Percentiles rank a stretch among this genome's conserved stretches.
Conservation (phyloP, 2,113 vertebrate species). For the Osmerus eperlanus region DNA sequence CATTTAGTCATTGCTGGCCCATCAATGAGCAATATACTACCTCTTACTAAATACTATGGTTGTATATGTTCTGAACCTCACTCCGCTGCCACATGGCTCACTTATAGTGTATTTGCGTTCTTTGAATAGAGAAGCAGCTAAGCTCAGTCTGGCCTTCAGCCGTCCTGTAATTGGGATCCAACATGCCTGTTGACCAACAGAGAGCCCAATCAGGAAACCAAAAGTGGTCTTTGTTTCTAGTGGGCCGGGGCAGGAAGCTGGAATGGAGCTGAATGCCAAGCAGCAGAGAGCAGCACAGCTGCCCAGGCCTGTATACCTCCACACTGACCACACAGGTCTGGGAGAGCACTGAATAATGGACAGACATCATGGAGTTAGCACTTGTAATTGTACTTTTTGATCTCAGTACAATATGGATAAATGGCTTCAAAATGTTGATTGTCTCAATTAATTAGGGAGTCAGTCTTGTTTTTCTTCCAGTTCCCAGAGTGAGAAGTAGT, state of each 20-base stretch:
- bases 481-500: too few species aligned
- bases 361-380: too few species aligned
- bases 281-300: conserved; percentile 64
- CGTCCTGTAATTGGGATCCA: conserved; percentile 34
- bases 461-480: too few species aligned
- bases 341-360: too few species aligned
- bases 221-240: conserved; percentile 68
- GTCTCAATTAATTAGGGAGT: too few species aligned
- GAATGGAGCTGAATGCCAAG: conserved; percentile 68
- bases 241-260: conserved; percentile 57
- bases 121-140: not conserved
- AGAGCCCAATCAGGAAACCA: conserved; percentile 55
- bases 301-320: conserved; percentile 21
- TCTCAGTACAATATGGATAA: too few species aligned
- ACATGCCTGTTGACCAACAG: conserved; percentile 60
- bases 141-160: conserved; percentile 16
- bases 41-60: too few species aligned
- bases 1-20: not conserved
- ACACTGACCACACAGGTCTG: not conserved
- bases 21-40: not conserved
- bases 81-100: too few species aligned
- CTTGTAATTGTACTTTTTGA: too few species aligned
- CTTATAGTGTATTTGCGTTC: not conserved
- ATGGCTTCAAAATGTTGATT: too few species aligned
- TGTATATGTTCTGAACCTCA: too few species aligned